Conservation (phyloP, 1,140 invertebrate species). For the Cydia splendana region DNA sequence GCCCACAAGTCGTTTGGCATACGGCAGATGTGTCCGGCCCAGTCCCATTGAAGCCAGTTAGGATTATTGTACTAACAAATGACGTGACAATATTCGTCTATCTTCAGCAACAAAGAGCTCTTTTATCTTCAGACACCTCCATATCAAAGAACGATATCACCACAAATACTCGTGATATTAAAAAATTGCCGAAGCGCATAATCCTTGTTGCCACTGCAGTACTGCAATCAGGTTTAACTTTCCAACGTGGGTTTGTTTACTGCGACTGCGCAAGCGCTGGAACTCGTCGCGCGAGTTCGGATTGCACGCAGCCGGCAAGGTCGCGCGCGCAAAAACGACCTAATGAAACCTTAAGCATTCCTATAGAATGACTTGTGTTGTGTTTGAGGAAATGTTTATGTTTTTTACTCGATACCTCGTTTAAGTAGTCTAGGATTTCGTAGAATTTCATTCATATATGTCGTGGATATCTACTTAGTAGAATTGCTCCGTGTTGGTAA, state of each 20-base stretch:
- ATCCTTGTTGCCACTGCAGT: neutral
- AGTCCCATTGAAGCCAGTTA: no score
- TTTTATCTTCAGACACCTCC: no score
- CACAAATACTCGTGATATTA: neutral
- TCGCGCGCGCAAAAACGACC: constrained; percentile 66
- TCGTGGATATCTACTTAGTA: neutral
- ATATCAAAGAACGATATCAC: no score
- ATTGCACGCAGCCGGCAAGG: constrained; percentile 62
- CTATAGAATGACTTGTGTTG: constrained; percentile 52
- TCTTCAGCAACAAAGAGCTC: no score
- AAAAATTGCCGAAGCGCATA: neutral
- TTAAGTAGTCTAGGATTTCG: constrained; percentile 23
- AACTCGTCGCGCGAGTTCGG: constrained; percentile 55
- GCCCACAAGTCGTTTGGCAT: no score
- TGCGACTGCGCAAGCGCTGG: constrained; percentile 45
- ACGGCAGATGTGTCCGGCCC: no score
- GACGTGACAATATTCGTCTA: no score
- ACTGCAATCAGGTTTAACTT: constrained; percentile 31
- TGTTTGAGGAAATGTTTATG: constrained; percentile 42
- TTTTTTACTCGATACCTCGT: constrained; percentile 34
- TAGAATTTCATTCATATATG: neutral
- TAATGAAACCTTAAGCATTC: constrained; percentile 58
- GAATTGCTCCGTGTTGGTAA: neutral
- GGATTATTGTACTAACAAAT: no score
- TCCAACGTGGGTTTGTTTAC: constrained; percentile 70